A percentile compares a stretch with the other conserved stretches of the same genome.
These are phyloP conservation scores for Phataginus tetradactyla DNA, from an alignment of 2,797 vertebrate species.

Conservation along the genomic window DNA sequence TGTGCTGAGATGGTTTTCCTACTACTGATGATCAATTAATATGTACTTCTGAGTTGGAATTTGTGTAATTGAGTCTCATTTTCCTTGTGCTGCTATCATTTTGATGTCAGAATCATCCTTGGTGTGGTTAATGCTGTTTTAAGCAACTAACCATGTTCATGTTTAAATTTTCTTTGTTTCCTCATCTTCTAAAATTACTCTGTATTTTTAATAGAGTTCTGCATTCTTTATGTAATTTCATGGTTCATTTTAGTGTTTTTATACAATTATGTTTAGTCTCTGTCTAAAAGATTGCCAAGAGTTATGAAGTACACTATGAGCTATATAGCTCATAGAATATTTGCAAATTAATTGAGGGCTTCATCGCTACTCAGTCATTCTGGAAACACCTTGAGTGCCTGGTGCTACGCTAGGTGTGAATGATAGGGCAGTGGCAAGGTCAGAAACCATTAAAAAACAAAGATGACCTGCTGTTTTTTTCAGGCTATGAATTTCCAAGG, in stretches of 20 bases:
- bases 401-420: background rate
- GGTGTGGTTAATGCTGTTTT: background rate
- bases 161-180: background rate
- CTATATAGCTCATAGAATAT: background rate
- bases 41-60: background rate
- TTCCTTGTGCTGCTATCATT: background rate
- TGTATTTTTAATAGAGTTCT: conserved; percentile 7
- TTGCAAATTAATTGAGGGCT: conserved; percentile 3
- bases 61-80: background rate
- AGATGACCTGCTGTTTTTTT: conserved; percentile 45
- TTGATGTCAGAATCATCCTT: background rate
- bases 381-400: background rate
- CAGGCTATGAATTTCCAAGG: conserved; percentile 94
- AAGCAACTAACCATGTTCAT: background rate
- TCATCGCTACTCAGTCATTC: background rate
- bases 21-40: background rate
- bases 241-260: background rate
- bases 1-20: background rate
- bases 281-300: background rate
- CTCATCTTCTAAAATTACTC: background rate
- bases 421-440: background rate
- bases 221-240: background rate
- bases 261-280: background rate
- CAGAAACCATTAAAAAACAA: background rate
- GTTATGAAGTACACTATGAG: background rate